These are phyloP conservation scores for Chunga burmeisteri DNA, from an alignment of 2,113 vertebrate genomes.

Conservation along the genomic window DNA sequence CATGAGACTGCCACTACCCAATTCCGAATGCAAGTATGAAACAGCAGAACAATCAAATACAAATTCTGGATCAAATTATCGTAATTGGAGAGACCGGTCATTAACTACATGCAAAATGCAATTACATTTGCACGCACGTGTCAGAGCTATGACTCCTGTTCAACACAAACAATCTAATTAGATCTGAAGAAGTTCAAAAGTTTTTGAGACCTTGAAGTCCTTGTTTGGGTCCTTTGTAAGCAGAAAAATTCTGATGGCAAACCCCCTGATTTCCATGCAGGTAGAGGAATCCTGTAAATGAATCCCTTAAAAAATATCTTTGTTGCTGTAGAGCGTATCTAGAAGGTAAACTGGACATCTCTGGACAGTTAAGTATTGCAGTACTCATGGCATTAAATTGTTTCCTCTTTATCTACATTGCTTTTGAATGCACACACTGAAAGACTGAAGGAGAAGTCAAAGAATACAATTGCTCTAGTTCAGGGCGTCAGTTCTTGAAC, in stretches of 20 bases:
- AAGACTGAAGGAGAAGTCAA: not conserved
- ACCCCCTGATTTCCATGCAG: fast-evolving
- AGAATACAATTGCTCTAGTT: not conserved
- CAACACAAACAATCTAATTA: not conserved
- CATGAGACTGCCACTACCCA: not conserved
- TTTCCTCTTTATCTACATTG: not conserved
- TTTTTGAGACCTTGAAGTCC: not conserved
- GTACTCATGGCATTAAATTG: not conserved
- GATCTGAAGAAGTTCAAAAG: not conserved
- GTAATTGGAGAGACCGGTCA: not conserved
- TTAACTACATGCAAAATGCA: not conserved
- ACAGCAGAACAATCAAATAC: not conserved
- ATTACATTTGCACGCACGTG: not conserved
- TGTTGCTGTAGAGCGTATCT: not conserved
- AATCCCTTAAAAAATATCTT: not conserved
- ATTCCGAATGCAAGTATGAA: not conserved
- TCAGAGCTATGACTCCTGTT: not conserved
- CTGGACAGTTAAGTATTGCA: not conserved
- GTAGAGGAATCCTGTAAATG: not conserved
- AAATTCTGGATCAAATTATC: not conserved
- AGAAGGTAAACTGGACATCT: not conserved
- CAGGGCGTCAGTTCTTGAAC: not conserved
- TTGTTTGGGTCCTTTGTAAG: not conserved
- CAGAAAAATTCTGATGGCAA: not conserved
- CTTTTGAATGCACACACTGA: not conserved